A percentile compares a stretch with the other conserved stretches of the same genome.
Conservation (phyloP, 1,140 invertebrate species). For the Bombus cullumanus region DNA sequence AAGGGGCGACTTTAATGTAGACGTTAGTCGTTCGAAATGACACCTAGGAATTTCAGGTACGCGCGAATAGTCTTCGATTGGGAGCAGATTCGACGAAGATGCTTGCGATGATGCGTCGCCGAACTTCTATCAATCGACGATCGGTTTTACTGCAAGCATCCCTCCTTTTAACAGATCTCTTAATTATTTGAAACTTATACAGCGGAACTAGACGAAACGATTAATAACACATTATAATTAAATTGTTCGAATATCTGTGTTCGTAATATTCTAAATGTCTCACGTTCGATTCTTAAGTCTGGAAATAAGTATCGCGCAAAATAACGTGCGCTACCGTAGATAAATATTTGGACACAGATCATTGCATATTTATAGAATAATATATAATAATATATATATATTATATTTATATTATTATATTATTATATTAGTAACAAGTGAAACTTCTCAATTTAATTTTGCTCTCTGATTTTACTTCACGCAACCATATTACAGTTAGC, state of each 20-base stretch:
- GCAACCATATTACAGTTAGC: too few species aligned
- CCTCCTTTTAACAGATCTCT: background rate
- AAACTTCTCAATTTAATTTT: too few species aligned
- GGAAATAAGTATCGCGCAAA: background rate
- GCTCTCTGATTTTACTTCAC: too few species aligned
- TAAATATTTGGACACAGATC: background rate
- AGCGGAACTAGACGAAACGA: background rate
- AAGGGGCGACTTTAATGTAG: slow-evolving; percentile 7
- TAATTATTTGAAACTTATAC: background rate
- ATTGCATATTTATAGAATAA: too few species aligned
- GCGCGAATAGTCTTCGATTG: slow-evolving; percentile 35
- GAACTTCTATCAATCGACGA: background rate
- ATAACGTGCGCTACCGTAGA: background rate
- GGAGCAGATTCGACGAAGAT: background rate
- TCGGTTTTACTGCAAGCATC: background rate
- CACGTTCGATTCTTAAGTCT: background rate
- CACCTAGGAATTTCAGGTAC: slow-evolving; percentile 25
- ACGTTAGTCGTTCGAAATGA: slow-evolving; percentile 14
- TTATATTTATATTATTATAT: too few species aligned
- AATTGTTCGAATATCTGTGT: background rate
- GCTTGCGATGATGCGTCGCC: too few species aligned
- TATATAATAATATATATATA: too few species aligned
- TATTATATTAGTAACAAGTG: too few species aligned
- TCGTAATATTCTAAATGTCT: background rate
- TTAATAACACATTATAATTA: background rate